These are phyloP conservation scores for Myopa tessellatipennis DNA, from an alignment of 2,888 invertebrate genomes.

Conservation along the genomic window DNA sequence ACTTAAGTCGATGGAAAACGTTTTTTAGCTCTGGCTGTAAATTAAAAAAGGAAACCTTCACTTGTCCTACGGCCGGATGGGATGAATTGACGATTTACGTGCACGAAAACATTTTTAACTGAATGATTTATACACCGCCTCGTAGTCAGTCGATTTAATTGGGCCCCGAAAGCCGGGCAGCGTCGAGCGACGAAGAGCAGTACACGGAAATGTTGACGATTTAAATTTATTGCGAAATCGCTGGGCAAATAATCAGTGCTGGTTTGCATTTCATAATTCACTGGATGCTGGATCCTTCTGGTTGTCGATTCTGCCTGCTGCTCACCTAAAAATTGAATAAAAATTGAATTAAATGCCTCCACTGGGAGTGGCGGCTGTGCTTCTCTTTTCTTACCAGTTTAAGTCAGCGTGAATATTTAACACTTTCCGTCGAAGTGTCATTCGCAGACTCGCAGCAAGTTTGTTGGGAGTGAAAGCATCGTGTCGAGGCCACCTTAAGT, in stretches of 20 bases:
- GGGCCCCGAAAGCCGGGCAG: too few relatives aligned
- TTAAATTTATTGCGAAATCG: constrained; percentile 9
- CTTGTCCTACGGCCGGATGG: too few relatives aligned
- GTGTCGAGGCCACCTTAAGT: neutral
- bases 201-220: neutral
- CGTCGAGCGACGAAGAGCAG: neutral
- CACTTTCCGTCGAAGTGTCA: neutral
- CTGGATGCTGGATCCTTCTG: neutral
- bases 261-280: constrained; percentile 16
- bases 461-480: neutral
- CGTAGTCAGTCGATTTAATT: neutral
- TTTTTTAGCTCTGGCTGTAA: too few relatives aligned
- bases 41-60: too few relatives aligned
- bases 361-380: neutral
- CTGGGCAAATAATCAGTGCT: constrained; percentile 7
- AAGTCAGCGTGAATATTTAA: neutral
- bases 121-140: too few relatives aligned
- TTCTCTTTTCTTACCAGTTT: neutral
- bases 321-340: neutral
- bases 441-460: neutral
- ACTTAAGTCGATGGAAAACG: too few relatives aligned
- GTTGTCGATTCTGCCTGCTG: neutral
- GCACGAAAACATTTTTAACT: too few relatives aligned
- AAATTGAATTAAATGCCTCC: constrained; percentile 24
- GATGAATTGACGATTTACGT: too few relatives aligned